Percentiles rank a stretch among this genome's conserved stretches.
Conservation (phyloP, 2,888 invertebrate species). For the Leptinotarsa tumamoca region DNA sequence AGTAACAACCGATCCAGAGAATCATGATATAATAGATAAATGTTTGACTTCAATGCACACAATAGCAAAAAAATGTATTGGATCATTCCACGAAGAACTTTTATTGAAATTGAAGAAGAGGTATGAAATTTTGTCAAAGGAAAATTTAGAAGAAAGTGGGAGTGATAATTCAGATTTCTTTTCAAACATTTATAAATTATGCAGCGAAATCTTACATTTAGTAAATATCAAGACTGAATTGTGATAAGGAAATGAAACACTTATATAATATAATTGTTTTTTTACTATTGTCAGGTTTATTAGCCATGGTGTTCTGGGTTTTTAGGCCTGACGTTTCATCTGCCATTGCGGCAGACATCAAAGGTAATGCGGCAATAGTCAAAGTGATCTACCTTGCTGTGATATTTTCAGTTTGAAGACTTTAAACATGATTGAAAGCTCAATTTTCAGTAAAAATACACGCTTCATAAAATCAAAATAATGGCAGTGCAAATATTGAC, state of each 20-base stretch:
- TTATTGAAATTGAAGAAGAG: conserved; percentile 38
- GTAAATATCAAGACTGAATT: conserved; percentile 50
- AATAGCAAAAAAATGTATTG: conserved; percentile 48
- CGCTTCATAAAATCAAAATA: no score
- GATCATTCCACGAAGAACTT: conserved; percentile 43
- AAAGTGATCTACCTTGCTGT: no score
- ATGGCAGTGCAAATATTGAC: no score
- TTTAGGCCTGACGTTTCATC: no score
- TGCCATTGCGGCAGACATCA: no score
- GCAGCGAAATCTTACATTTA: conserved; percentile 45
- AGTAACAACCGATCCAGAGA: conserved; percentile 58
- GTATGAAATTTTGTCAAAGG: conserved; percentile 48
- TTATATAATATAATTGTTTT: no score
- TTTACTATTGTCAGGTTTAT: no score
- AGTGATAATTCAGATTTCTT: conserved; percentile 45
- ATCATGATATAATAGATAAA: conserved; percentile 66
- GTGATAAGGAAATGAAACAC: conserved; percentile 23
- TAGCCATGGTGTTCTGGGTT: no score
- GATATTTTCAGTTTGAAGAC: no score
- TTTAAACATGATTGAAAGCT: no score
- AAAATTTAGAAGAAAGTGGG: conserved; percentile 45
- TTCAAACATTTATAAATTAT: conserved; percentile 45
- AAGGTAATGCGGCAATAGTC: no score
- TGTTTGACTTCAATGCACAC: conserved; percentile 58
- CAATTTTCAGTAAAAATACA: no score